Evolutionary conservation across 2,888 invertebrate genomes (phyloP).

Genomic region (Ectemnius lituratus): DNA sequence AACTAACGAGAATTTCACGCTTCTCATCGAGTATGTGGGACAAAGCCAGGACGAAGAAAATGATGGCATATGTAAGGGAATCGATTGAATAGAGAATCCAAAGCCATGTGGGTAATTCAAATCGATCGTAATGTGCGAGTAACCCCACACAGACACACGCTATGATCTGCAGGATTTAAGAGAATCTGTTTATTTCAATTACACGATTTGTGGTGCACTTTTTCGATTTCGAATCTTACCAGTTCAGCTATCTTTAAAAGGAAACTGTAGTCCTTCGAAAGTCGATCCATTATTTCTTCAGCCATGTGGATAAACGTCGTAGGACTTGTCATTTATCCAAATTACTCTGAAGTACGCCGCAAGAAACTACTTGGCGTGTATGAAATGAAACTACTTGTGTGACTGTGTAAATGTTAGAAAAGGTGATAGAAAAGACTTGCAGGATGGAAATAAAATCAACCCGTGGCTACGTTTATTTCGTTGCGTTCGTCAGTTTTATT

Average conservation of each 20-base stretch:
- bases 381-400: too few relatives aligned
- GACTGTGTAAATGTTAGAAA: too few relatives aligned
- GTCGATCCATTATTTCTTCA: conserved; percentile 1
- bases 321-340: neutral
- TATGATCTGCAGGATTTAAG: conserved; percentile 43
- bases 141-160: conserved; percentile 46
- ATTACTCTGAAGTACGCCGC: neutral
- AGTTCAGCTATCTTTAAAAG: conserved; percentile 55
- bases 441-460: too few relatives aligned
- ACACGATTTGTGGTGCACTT: neutral
- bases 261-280: conserved; percentile 56
- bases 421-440: too few relatives aligned
- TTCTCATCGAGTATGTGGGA: conserved; percentile 58
- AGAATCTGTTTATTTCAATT: neutral
- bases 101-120: conserved; percentile 60
- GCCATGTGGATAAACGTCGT: too few relatives aligned
- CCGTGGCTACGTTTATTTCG: too few relatives aligned
- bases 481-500: too few relatives aligned
- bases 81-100: conserved; percentile 67
- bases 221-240: conserved; percentile 40
- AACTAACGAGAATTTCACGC: conserved; percentile 53
- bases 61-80: conserved; percentile 60
- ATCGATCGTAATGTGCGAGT: conserved; percentile 51
- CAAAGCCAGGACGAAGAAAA: conserved; percentile 54
- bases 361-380: too few relatives aligned